Evolutionary conservation across 1,140 invertebrate genomes (phyloP).

Genomic region (Trinorchestia longiramus): DNA sequence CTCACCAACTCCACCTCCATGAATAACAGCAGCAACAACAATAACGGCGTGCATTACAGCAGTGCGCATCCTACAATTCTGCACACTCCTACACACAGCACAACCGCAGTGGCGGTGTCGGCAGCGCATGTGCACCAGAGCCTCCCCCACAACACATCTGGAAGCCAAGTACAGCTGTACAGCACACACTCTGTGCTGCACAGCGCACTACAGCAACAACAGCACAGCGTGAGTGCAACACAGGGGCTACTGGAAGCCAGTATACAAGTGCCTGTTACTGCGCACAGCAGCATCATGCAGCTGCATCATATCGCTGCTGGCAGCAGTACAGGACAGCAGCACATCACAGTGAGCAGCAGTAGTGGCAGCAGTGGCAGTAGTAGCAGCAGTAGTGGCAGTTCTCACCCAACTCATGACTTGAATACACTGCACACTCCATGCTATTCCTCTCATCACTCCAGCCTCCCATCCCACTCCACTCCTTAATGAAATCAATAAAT

Average conservation of each 20-base stretch:
- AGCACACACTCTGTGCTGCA: background rate
- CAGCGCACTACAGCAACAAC: background rate
- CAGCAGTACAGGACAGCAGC: background rate
- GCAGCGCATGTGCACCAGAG: background rate
- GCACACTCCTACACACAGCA: constrained; percentile 25
- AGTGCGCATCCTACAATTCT: background rate
- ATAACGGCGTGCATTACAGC: background rate
- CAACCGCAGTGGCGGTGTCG: background rate
- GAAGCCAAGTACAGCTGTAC: background rate
- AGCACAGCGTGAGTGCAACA: background rate
- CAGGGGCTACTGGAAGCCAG: background rate
- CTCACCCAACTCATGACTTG: constrained; percentile 6
- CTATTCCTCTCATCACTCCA: constrained; percentile 30
- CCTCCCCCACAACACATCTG: background rate
- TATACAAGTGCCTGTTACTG: constrained; percentile 3
- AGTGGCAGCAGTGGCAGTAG: background rate
- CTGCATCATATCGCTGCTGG: constrained; percentile 8
- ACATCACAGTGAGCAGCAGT: constrained; percentile 23
- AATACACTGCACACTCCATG: constrained; percentile 36
- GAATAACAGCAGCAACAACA: background rate
- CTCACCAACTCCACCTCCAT: background rate
- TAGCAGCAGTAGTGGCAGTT: constrained; percentile 25
- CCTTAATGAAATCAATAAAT: background rate
- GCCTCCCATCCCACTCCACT: constrained; percentile 43
- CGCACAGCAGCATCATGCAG: constrained; percentile 17